These are phyloP conservation scores for Aphidius gifuensis DNA, from an alignment of 1,140 invertebrate species.

Conservation along the genomic window DNA sequence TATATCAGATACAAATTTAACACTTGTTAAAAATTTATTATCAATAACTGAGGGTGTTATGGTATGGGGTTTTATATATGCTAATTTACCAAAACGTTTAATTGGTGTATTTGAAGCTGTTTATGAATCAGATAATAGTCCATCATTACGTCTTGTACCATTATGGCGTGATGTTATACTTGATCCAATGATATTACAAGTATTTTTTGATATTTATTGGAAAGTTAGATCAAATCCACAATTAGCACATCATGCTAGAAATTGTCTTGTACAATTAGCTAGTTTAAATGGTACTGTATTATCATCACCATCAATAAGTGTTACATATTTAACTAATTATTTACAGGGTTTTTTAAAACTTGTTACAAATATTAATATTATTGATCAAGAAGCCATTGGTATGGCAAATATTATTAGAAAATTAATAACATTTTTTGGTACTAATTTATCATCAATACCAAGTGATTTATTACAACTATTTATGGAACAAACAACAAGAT, in stretches of 20 bases:
- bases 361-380: constrained; percentile 62
- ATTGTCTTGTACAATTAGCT: constrained; percentile 77
- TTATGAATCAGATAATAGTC: constrained; percentile 65
- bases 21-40: constrained; percentile 65
- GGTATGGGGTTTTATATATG: constrained; percentile 71
- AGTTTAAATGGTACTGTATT: constrained; percentile 71
- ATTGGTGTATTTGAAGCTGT: constrained; percentile 70
- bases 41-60: constrained; percentile 72
- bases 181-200: constrained; percentile 66
- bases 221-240: constrained; percentile 73
- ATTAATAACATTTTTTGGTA: constrained; percentile 63
- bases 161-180: constrained; percentile 76
- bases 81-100: constrained; percentile 64
- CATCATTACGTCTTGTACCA: constrained; percentile 60
- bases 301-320: constrained; percentile 57
- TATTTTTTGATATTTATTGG: constrained; percentile 83
- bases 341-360: constrained; percentile 69
- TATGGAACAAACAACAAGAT: constrained; percentile 65
- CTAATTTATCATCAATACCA: constrained; percentile 51
- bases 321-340: constrained; percentile 71
- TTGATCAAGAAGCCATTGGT: constrained; percentile 63
- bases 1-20: constrained; percentile 54
- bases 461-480: constrained; percentile 54
- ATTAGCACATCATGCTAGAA: constrained; percentile 72
- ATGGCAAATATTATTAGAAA: constrained; percentile 67